These are phyloP conservation scores for Dermochelys coriacea DNA, from an alignment of 2,797 vertebrate genomes.

Conservation along the genomic window DNA sequence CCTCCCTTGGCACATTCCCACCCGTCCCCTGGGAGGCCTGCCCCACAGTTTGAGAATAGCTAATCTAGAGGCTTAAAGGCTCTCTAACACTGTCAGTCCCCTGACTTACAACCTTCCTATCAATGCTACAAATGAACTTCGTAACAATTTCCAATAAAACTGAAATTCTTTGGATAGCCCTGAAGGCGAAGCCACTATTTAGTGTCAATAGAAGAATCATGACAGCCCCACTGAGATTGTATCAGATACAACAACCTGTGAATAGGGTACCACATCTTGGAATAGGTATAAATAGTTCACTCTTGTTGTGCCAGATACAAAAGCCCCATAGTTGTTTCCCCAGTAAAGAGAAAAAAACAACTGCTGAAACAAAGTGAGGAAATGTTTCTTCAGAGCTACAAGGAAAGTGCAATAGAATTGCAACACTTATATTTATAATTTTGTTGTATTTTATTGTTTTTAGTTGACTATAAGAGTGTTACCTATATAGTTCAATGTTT, in stretches of 20 bases:
- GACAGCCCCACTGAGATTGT: not conserved
- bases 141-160: not conserved
- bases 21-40: no score
- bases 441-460: not conserved
- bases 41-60: no score
- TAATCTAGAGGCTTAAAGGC: not conserved
- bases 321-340: not conserved
- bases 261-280: not conserved
- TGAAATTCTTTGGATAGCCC: not conserved
- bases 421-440: not conserved
- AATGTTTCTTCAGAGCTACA: not conserved
- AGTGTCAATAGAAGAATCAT: not conserved
- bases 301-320: not conserved
- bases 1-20: no score
- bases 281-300: not conserved
- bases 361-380: not conserved
- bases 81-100: not conserved
- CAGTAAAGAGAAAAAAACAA: not conserved
- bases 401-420: not conserved
- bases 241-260: not conserved
- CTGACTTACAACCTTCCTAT: not conserved
- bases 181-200: not conserved
- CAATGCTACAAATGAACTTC: not conserved
- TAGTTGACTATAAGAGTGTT: not conserved
- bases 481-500: not conserved